A percentile compares a stretch with the other conserved stretches of the same genome.
Evolutionary conservation across 2,888 invertebrate genomes (phyloP).

Genomic region (Dasypogon diadema): DNA sequence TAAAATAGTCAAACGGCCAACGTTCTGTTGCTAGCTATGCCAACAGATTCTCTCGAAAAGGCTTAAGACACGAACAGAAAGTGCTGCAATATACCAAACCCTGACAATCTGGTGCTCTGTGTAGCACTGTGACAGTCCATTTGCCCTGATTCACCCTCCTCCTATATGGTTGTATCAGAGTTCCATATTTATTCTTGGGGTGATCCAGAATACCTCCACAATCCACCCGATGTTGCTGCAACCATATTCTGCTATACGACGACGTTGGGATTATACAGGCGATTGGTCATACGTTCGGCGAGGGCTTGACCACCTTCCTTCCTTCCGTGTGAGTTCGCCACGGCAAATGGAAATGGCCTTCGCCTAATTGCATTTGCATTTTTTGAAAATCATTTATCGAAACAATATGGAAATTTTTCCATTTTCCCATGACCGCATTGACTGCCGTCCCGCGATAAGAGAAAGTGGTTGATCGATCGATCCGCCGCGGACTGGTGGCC

Average conservation of each 20-base stretch:
- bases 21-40: too few species aligned
- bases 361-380: constrained; percentile 53
- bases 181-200: neutral
- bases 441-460: constrained; percentile 37
- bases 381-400: constrained; percentile 50
- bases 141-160: neutral
- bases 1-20: neutral
- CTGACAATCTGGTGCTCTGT: neutral
- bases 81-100: neutral
- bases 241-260: too few species aligned
- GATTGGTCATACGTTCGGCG: neutral
- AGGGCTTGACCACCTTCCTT: neutral
- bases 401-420: constrained; percentile 48
- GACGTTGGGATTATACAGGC: neutral
- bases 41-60: neutral
- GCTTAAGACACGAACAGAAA: neutral
- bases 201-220: neutral
- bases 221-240: neutral
- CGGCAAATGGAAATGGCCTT: constrained; percentile 43
- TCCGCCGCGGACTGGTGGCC: too few species aligned
- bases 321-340: neutral
- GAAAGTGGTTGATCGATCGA: too few species aligned
- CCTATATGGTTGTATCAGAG: neutral
- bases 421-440: constrained; percentile 32
- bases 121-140: neutral